These are phyloP conservation scores for Pseudopleuronectes americanus DNA, from an alignment of 2,797 vertebrate species.

Conservation along the genomic window DNA sequence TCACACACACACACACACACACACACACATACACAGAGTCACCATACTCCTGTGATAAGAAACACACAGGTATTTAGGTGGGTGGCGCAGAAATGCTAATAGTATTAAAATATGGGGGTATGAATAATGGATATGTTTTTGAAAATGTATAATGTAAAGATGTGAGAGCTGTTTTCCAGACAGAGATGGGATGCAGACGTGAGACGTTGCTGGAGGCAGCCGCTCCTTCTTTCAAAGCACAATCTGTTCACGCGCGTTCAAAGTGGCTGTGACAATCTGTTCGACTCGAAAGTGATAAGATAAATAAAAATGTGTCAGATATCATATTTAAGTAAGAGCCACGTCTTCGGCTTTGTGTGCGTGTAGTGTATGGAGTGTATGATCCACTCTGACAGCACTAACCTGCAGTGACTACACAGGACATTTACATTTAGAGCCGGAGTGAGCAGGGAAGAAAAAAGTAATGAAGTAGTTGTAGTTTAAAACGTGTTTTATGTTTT, in stretches of 20 bases:
- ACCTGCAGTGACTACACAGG: neutral
- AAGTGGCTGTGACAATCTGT: slow-evolving; percentile 79
- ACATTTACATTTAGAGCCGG: neutral
- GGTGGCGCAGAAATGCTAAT: slow-evolving; percentile 84
- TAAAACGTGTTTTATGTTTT: neutral
- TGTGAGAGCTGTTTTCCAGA: slow-evolving; percentile 85
- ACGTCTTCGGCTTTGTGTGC: slow-evolving; percentile 50
- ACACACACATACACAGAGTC: slow-evolving; percentile 38
- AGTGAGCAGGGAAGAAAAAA: neutral
- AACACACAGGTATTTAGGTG: slow-evolving; percentile 86
- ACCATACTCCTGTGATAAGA: slow-evolving; percentile 65
- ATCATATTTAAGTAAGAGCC: slow-evolving; percentile 65
- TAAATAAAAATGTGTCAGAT: slow-evolving; percentile 76
- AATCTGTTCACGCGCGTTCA: slow-evolving; percentile 78
- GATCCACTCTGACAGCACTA: slow-evolving; percentile 8
- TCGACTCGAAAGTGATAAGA: slow-evolving; percentile 69
- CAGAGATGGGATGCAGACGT: slow-evolving; percentile 82
- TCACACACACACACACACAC: slow-evolving; percentile 17
- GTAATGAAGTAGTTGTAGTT: neutral
- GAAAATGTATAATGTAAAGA: slow-evolving; percentile 91
- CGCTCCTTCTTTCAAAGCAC: slow-evolving; percentile 77
- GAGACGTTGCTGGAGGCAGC: slow-evolving; percentile 72
- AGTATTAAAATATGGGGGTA: slow-evolving; percentile 85
- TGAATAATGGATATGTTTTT: slow-evolving; percentile 94
- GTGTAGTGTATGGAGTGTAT: slow-evolving; percentile 1